A percentile compares a stretch with the other conserved stretches of the same genome.
Evolutionary conservation across 2,797 vertebrate genomes (phyloP).

Genomic region (Caiman crocodilus): DNA sequence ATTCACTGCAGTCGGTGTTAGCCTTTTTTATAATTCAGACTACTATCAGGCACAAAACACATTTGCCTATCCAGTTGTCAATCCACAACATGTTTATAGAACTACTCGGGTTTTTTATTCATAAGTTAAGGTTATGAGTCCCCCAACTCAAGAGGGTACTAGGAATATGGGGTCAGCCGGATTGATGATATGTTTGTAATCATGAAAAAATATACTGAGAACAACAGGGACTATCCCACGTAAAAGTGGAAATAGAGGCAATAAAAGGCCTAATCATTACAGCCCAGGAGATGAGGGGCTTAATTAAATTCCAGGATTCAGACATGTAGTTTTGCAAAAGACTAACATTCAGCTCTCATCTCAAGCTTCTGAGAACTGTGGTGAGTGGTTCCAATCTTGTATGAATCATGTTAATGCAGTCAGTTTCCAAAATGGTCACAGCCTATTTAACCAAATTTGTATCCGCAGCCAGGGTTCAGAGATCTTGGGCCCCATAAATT

Average conservation of each 20-base stretch:
- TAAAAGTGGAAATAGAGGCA: not conserved
- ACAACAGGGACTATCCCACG: not conserved
- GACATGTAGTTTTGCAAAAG: not conserved
- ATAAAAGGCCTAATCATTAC: not conserved
- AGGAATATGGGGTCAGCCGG: not conserved
- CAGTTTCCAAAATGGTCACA: not conserved
- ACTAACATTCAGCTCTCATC: not conserved
- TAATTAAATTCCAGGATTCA: not conserved
- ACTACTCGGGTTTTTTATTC: not conserved
- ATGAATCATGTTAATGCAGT: not conserved
- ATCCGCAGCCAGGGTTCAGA: not conserved
- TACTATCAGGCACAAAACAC: not conserved
- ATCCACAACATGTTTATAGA: not conserved
- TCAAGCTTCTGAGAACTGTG: not conserved
- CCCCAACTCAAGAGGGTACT: not conserved
- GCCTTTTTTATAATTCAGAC: not conserved
- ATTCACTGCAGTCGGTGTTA: not conserved
- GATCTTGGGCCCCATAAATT: too few species aligned
- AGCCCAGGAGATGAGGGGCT: not conserved
- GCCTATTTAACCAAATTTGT: not conserved
- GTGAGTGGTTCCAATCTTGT: not conserved
- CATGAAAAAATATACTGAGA: not conserved
- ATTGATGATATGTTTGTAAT: too few species aligned
- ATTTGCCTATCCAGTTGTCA: not conserved
- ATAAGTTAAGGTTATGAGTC: not conserved